Evolutionary conservation across 2,113 vertebrate genomes (phyloP), one percentile per base, ranked within the genome.

Genomic region (Ophthalmolycus amberensis): DNA sequence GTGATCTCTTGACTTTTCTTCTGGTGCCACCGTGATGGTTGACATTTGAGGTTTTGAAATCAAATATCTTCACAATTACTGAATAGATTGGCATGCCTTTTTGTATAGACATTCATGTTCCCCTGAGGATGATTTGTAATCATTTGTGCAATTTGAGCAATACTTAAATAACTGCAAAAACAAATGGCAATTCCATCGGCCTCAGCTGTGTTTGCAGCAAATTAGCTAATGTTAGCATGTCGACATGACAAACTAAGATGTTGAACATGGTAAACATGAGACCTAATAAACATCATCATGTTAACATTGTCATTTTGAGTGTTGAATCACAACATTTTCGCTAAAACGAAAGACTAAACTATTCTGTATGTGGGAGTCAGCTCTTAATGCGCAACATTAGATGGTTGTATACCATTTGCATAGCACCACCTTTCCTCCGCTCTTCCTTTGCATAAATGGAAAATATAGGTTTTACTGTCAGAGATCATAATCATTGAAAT

Each of bases 361-460:
- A 15, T 46, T n/a, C 22, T 56, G 54, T 56, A 9, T 56, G 54
- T 5, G 4, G n/a, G 22, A 25, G 54, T 56, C 54, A 25, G n/a
- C n/a, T 25, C 54, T 11, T 6, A 12, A 58, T 58, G 54, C 4
- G 3, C 54, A 56, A 11, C 4, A 25, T 12, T 10, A 54, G 22
- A 54, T 25, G 48, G 18, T 56, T 71, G n/a, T 37, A 38, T 25
- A 25, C 66, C 18, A 82, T 83, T 83, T 76, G 60, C 40, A 71
- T 50, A 16, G 34, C 25, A 37, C 11, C 32, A 12, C 6, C n/a
- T 44, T 32, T 29, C 54, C 9, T 12, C 74, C 27, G 48, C 48
- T 50, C 18, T 50, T 50, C 18, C 48, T 50, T 50, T 62, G 62
- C 16, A 73, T 34, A 18, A 46, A 5, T 11, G 9, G n/a, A 42